Evolutionary conservation across 2,797 vertebrate species (phyloP).

Genomic region (Rousettus madagascariensis): DNA sequence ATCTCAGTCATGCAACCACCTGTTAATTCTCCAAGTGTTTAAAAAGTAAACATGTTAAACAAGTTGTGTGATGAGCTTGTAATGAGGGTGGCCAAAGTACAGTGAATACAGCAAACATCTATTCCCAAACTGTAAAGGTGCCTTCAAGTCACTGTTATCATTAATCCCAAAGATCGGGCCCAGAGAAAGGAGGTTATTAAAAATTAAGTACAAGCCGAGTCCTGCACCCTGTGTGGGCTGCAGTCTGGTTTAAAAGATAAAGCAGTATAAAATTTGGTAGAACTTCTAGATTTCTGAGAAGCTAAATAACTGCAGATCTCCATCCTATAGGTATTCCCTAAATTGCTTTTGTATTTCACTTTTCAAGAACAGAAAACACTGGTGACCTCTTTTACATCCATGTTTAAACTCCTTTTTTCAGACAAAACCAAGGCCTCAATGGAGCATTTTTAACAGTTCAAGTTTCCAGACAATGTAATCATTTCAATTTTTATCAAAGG

Average conservation of each 20-base stretch:
- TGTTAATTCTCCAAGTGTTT: slow-evolving; percentile 44
- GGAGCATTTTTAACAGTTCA: neutral
- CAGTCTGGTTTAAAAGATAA: neutral
- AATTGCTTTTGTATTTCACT: neutral
- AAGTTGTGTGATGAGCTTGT: slow-evolving; percentile 41
- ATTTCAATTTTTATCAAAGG: neutral
- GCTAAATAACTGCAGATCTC: neutral
- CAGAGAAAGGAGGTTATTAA: neutral
- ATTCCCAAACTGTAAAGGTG: neutral
- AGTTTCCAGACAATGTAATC: neutral
- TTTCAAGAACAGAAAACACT: neutral
- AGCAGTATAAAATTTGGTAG: neutral
- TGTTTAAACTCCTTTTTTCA: neutral
- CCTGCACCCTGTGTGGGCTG: neutral
- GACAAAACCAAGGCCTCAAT: neutral
- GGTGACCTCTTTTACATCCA: neutral
- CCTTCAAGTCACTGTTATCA: neutral
- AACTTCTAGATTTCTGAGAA: neutral
- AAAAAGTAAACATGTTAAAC: slow-evolving; percentile 52
- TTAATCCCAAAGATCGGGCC: neutral
- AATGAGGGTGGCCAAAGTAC: slow-evolving; percentile 33
- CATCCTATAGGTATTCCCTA: neutral
- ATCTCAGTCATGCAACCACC: slow-evolving; percentile 42
- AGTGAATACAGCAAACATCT: neutral
- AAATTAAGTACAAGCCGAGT: neutral